Evolutionary conservation across 2,797 vertebrate species (phyloP).

Genomic region (Chelmon rostratus): DNA sequence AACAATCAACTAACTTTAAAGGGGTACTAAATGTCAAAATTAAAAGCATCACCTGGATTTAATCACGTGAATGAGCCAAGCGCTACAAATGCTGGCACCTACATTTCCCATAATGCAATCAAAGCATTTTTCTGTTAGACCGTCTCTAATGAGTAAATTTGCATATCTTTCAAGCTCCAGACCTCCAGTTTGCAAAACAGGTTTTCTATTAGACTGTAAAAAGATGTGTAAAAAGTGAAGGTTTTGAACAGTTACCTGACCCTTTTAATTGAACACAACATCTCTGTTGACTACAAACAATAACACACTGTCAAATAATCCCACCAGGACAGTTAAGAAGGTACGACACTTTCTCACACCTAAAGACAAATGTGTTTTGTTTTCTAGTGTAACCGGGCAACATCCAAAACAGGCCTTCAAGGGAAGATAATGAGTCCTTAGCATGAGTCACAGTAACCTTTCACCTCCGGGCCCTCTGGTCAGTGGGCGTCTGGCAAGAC

Average conservation of each 20-base stretch:
- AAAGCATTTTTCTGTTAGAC: too few relatives aligned
- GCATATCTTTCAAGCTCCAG: background rate
- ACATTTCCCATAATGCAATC: background rate
- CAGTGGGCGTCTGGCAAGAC: slow-evolving; percentile 51
- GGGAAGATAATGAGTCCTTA: slow-evolving; percentile 25
- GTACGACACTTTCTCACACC: slow-evolving; percentile 1
- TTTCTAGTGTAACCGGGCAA: slow-evolving; percentile 49
- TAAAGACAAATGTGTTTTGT: slow-evolving; percentile 31
- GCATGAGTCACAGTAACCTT: slow-evolving; percentile 69
- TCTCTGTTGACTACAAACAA: background rate
- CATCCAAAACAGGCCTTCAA: slow-evolving; percentile 27
- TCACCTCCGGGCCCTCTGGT: slow-evolving; percentile 58
- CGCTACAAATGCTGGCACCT: background rate
- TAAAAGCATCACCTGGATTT: too few relatives aligned
- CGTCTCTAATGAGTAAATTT: background rate
- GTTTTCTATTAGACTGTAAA: background rate
- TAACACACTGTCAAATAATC: background rate
- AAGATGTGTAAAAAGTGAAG: too few relatives aligned
- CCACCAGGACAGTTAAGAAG: background rate
- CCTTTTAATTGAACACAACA: background rate
- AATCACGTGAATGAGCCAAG: background rate
- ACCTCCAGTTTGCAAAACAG: background rate
- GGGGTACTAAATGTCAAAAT: too few relatives aligned
- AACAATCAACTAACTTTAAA: background rate
- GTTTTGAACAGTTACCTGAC: too few relatives aligned